A percentile compares a stretch with the other conserved stretches of the same genome.
Conservation (phyloP, 1,140 invertebrate species). For the Streblospio benedicti region DNA sequence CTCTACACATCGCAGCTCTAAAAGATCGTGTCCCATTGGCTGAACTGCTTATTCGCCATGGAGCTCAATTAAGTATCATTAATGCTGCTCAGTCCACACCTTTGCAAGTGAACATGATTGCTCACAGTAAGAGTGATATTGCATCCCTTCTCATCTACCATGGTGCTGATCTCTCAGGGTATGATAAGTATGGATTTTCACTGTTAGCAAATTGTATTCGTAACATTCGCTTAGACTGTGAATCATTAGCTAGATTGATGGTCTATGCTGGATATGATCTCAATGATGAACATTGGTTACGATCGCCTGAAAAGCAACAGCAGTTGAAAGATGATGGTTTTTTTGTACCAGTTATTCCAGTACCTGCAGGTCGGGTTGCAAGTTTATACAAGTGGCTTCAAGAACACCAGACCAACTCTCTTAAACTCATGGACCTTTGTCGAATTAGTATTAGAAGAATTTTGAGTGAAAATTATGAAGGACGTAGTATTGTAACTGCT, state of each 20-base stretch:
- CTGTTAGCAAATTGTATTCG: constrained; percentile 6
- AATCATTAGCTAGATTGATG: constrained; percentile 8
- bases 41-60: constrained; percentile 4
- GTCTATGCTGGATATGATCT: constrained; percentile 16
- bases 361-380: constrained; percentile 10
- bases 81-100: constrained; percentile 8
- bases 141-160: constrained; percentile 11
- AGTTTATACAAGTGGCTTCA: constrained; percentile 11
- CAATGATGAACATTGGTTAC: constrained; percentile 11
- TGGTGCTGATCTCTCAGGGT: constrained; percentile 8
- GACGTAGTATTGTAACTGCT: constrained; percentile 6
- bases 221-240: constrained; percentile 14
- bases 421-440: constrained; percentile 8
- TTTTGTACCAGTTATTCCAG: background rate
- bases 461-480: background rate
- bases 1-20: constrained; percentile 14
- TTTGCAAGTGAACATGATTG: constrained; percentile 11
- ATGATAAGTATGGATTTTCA: constrained; percentile 4
- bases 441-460: constrained; percentile 3
- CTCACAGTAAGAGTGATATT: constrained; percentile 7
- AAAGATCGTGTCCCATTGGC: constrained; percentile 12
- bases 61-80: constrained; percentile 3
- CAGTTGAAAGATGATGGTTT: background rate
- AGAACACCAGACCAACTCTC: constrained; percentile 3
- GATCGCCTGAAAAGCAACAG: background rate